These are phyloP conservation scores for Mythimna albipuncta DNA, from an alignment of 2,888 invertebrate genomes.

Conservation along the genomic window DNA sequence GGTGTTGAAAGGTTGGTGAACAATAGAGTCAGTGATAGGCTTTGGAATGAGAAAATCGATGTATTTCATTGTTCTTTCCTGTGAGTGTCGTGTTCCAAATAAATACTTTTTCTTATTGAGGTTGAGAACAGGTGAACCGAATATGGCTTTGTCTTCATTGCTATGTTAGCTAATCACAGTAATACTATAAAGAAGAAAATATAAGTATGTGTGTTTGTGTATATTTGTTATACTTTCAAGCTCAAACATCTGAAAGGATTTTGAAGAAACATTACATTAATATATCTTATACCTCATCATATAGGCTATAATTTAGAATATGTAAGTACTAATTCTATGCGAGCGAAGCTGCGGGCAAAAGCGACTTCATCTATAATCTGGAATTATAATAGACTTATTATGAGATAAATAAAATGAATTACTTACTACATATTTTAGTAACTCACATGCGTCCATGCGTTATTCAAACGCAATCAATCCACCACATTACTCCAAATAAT, in stretches of 20 bases:
- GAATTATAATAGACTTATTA: background rate
- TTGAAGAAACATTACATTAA: too few relatives aligned
- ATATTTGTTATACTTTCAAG: too few relatives aligned
- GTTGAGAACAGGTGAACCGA: background rate
- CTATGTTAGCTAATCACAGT: too few relatives aligned
- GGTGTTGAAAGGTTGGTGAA: conserved; percentile 35
- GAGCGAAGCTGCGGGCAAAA: too few relatives aligned
- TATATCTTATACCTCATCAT: too few relatives aligned
- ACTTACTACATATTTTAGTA: background rate
- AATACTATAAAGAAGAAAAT: too few relatives aligned
- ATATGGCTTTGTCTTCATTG: background rate
- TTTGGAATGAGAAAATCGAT: conserved; percentile 19
- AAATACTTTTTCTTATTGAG: background rate
- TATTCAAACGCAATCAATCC: background rate
- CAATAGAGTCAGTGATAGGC: conserved; percentile 47
- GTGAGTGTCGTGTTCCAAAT: background rate
- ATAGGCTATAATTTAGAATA: too few relatives aligned
- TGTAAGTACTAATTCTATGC: too few relatives aligned
- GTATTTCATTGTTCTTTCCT: conserved; percentile 48
- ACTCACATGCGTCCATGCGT: background rate
- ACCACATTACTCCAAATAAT: background rate
- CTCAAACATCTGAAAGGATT: too few relatives aligned
- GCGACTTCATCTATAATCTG: too few relatives aligned
- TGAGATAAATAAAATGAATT: background rate
- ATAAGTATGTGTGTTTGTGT: too few relatives aligned